Base-by-base conservation (phyloP, 37 sponge, comb jelly and placozoan genomes). In the Spongilla lacustris region DNA sequence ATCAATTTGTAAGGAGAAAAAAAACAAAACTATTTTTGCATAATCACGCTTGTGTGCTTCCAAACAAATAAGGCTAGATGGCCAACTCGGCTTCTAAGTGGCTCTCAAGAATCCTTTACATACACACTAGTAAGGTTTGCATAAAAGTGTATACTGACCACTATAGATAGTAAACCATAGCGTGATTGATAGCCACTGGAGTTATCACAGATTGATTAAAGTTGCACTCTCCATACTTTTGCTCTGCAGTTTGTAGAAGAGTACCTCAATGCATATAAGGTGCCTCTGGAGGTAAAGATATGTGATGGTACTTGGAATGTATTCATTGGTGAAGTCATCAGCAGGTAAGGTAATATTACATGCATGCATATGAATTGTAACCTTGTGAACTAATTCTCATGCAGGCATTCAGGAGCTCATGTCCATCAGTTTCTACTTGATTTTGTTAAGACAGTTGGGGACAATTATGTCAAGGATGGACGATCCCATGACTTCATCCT, bases 241-340 rank as follows among this genome's bases (percentile, higher is more conserved):
- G 3, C 41, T 41, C 6, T 82, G 32, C 73, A 88, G 81, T 89
- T 83, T 50, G 49, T 91, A 34, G 35, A 50, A 34, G 83, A 91
- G n/a, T 91, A 70, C 35, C 79, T 91, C 33, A 37, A 24, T 13
- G 36, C n/a, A 34, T 91, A 91, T 48, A 66, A 46, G 21, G 49
- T 91, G 0, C 87, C 79, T 0, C 21, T 2, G n/a, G 78, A 36
- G 4, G 46, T 86, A 11, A 91, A 50, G 30, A 76, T 91, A 32
- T 82, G 37, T 73, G 91, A 91, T 36, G 71, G 37, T 2, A 86
- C 91, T 0, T 91, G 91, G 87, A 77, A 33, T 36, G 73, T 77
- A 67, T 86, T 91, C 79, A 83, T 91, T 77, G 58, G 29, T 2
- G 82, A 36, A 36, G 78, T 91, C 25, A 38, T 69, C 13, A 72